A percentile compares a stretch with the other conserved stretches of the same genome.
Evolutionary conservation across 2,888 invertebrate species (phyloP).

Genomic region (Lottia scabra): DNA sequence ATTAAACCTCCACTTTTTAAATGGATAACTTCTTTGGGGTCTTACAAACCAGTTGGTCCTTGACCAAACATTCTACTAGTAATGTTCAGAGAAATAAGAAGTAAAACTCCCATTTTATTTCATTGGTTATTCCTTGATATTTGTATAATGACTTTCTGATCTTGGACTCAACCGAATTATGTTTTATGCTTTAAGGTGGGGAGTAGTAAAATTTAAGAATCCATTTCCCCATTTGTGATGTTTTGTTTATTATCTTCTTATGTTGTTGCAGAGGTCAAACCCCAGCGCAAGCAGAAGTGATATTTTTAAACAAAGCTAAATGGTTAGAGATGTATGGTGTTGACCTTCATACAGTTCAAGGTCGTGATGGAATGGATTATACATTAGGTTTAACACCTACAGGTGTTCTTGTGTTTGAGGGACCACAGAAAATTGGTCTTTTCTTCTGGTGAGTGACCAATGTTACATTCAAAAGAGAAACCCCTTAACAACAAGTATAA

Average conservation of each 20-base stretch:
- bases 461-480: too few relatives aligned
- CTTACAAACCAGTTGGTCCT: too few relatives aligned
- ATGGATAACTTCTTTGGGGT: too few relatives aligned
- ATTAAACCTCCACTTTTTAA: too few relatives aligned
- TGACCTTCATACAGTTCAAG: conserved; percentile 96
- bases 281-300: conserved; percentile 95
- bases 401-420: conserved; percentile 98
- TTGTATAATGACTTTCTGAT: too few relatives aligned
- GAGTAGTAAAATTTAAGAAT: not conserved
- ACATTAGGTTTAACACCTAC: conserved; percentile 96
- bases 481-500: too few relatives aligned
- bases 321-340: conserved; percentile 99
- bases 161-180: too few relatives aligned
- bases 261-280: conserved; percentile 78
- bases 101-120: too few relatives aligned
- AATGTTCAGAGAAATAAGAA: too few relatives aligned
- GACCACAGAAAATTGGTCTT: conserved; percentile 94
- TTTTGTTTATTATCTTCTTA: not conserved
- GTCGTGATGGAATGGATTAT: conserved; percentile 97
- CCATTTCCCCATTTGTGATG: not conserved
- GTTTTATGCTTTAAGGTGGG: too few relatives aligned
- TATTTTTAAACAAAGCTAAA: conserved; percentile 94
- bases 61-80: too few relatives aligned
- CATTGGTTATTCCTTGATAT: too few relatives aligned
- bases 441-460: conserved; percentile 83